These are phyloP conservation scores for Spinus olivaceus DNA, from an alignment of 2,797 vertebrate genomes.

Conservation along the genomic window DNA sequence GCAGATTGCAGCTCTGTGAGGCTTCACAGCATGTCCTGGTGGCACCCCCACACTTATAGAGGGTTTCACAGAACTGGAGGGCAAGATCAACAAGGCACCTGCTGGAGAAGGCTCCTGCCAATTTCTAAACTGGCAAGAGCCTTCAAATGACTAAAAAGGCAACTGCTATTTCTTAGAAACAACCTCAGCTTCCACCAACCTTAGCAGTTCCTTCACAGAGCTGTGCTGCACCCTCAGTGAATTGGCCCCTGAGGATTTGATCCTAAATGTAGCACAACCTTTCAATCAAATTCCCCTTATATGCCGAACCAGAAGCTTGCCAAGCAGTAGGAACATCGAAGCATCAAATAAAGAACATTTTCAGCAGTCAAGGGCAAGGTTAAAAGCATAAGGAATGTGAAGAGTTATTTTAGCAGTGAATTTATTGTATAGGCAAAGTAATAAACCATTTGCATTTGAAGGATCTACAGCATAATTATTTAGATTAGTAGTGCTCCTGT, in stretches of 20 bases:
- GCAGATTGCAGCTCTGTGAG: neutral
- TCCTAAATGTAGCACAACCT: slow-evolving; percentile 26
- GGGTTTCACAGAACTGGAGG: neutral
- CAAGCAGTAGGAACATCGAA: slow-evolving; percentile 42
- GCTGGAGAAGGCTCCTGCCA: neutral
- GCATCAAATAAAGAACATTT: slow-evolving; percentile 58
- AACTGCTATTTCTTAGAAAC: neutral
- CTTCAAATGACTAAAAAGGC: neutral
- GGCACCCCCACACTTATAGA: neutral
- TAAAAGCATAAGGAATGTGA: slow-evolving; percentile 53
- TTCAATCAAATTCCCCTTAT: slow-evolving; percentile 41
- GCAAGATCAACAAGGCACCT: neutral
- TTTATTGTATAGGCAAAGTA: neutral
- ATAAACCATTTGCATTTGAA: slow-evolving; percentile 56
- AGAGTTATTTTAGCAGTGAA: slow-evolving; percentile 33
- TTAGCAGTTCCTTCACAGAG: neutral
- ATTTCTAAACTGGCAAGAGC: neutral
- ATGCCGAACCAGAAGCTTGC: slow-evolving; percentile 28
- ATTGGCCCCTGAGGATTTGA: neutral
- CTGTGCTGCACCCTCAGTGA: neutral
- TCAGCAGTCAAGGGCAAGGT: slow-evolving; percentile 42
- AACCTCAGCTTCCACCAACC: neutral
- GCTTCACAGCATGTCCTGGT: neutral
- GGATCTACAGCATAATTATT: neutral
- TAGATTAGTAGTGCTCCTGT: slow-evolving; percentile 2